Conservation (phyloP, 1,140 invertebrate species). For the Aphaenogaster ashmeadi region DNA sequence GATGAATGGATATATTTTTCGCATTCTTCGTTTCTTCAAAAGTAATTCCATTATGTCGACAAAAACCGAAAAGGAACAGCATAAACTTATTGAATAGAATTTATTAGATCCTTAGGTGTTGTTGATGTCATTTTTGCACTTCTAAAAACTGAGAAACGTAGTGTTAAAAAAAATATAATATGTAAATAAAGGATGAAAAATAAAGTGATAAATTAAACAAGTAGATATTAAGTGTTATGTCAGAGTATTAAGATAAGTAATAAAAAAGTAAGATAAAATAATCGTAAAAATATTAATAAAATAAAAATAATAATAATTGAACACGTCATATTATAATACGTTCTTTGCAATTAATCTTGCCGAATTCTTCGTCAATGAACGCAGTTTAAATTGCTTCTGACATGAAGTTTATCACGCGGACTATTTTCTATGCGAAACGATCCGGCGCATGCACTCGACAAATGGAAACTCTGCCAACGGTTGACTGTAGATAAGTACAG, state of each 20-base stretch:
- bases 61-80: not conserved
- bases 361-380: not conserved
- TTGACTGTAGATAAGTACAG: constrained; percentile 25
- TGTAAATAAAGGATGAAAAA: not conserved
- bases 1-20: not conserved
- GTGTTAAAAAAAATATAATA: not conserved
- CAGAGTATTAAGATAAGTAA: not conserved
- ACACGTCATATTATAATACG: not conserved
- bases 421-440: constrained; percentile 11
- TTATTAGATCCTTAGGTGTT: not conserved
- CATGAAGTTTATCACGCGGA: constrained; percentile 17
- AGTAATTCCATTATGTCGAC: not conserved
- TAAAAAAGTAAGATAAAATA: not conserved
- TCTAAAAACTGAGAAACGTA: not conserved
- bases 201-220: constrained; percentile 11
- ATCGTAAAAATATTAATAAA: not conserved
- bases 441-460: not conserved
- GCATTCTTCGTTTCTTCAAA: not conserved
- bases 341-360: not conserved
- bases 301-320: not conserved
- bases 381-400: constrained; percentile 39
- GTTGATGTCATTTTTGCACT: not conserved
- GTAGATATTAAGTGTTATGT: not conserved
- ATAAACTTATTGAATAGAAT: not conserved
- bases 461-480: constrained; percentile 48